Percentiles rank a stretch among this genome's conserved stretches.
These are phyloP conservation scores for Cisticola juncidis DNA, from an alignment of 2,113 vertebrate genomes.

Conservation along the genomic window DNA sequence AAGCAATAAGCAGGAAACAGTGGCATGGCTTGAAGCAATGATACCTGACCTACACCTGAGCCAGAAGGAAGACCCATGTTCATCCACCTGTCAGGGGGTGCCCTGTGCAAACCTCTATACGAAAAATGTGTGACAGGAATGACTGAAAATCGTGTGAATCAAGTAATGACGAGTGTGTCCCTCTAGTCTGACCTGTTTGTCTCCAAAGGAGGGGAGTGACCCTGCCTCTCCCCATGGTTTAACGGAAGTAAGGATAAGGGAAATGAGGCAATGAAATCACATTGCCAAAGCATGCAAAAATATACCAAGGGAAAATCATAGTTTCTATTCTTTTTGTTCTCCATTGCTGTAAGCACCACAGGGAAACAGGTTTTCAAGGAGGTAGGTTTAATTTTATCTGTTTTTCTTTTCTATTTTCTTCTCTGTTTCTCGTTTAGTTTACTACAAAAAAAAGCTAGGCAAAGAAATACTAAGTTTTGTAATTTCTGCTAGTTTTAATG, in stretches of 20 bases:
- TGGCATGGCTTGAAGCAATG: background rate
- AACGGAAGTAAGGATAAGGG: background rate
- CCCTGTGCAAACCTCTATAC: background rate
- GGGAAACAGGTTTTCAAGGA: background rate
- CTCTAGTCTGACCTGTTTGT: background rate
- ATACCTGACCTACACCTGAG: background rate
- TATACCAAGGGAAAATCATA: background rate
- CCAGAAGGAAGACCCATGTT: background rate
- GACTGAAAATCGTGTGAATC: background rate
- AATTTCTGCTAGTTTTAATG: background rate
- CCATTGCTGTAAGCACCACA: background rate
- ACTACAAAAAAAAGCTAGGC: background rate
- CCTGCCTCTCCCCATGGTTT: fast-evolving
- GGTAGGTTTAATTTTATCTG: constrained; percentile 15
- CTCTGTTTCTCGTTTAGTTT: background rate
- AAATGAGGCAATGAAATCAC: constrained; percentile 25
- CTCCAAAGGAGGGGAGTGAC: background rate
- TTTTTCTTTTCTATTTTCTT: background rate
- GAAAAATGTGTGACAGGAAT: background rate
- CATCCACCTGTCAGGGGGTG: background rate
- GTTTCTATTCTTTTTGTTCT: background rate
- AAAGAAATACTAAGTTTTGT: background rate
- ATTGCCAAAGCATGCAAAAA: background rate
- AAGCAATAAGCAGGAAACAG: background rate
- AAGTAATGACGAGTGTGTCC: background rate